These are phyloP conservation scores for Amphipoea lucens DNA, from an alignment of 2,888 invertebrate genomes.

Conservation along the genomic window DNA sequence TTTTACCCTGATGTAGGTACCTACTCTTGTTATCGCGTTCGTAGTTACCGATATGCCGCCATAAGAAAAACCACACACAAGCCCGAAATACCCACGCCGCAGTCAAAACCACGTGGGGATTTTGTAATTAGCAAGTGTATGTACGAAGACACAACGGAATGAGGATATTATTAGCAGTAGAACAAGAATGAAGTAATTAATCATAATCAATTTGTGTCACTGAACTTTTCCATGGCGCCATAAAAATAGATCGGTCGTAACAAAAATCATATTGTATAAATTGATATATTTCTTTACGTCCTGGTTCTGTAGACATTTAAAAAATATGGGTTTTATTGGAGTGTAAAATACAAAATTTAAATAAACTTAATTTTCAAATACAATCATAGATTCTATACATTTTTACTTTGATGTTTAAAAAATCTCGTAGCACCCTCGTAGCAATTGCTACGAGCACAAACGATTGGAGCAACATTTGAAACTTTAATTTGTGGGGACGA, in stretches of 20 bases:
- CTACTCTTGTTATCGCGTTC: constrained; percentile 1
- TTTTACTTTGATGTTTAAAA: neutral
- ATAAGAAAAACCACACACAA: constrained; percentile 7
- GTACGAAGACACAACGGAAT: constrained; percentile 26
- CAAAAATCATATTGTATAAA: neutral
- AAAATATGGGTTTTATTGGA: neutral
- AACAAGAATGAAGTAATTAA: constrained; percentile 35
- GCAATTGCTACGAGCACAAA: constrained; percentile 4
- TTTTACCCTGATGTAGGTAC: constrained; percentile 1
- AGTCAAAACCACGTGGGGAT: constrained; percentile 42
- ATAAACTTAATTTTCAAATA: neutral
- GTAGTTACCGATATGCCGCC: neutral
- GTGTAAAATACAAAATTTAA: neutral
- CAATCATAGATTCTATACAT: neutral
- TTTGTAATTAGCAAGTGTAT: constrained; percentile 39
- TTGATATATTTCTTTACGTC: neutral
- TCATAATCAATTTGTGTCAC: constrained; percentile 51
- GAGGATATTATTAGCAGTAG: constrained; percentile 18
- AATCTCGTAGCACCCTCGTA: constrained; percentile 8
- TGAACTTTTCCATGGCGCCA: constrained; percentile 19
- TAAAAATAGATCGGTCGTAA: constrained; percentile 16
- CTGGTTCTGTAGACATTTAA: neutral
- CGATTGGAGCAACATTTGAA: neutral
- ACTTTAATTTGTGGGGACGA: neutral
- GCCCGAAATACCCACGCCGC: constrained; percentile 21